Conservation (phyloP, 2,113 vertebrate species). For the Parotia lawesii region DNA sequence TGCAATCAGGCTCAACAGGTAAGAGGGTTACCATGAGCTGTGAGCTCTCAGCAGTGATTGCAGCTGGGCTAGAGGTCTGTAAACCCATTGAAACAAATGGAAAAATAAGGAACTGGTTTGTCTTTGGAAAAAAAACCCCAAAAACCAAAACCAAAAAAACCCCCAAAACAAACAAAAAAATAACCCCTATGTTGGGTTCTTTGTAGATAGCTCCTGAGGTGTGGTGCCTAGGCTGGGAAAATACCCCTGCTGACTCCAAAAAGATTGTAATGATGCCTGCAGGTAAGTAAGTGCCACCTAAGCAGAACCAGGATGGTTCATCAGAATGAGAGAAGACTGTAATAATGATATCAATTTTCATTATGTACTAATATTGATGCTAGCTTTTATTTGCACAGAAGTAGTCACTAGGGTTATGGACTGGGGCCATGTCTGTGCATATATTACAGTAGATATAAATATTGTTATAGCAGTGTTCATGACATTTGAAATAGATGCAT, state of each 20-base stretch:
- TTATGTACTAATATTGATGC: neutral
- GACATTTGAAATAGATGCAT: neutral
- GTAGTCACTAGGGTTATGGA: neutral
- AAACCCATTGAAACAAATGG: neutral
- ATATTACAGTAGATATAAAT: neutral
- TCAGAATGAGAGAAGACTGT: neutral
- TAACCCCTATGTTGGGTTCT: neutral
- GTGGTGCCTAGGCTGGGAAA: neutral
- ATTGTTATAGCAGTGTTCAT: neutral
- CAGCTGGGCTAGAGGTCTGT: fast-evolving
- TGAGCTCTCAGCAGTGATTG: neutral
- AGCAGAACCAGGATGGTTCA: neutral
- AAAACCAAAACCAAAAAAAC: too few relatives aligned
- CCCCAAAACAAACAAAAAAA: too few relatives aligned
- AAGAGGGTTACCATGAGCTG: neutral
- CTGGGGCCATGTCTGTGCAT: neutral
- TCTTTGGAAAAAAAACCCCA: neutral
- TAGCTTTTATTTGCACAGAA: neutral
- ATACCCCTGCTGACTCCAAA: neutral
- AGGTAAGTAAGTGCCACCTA: neutral
- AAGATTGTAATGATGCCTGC: neutral
- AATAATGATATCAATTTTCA: neutral
- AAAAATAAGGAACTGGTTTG: neutral
- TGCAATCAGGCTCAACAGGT: neutral
- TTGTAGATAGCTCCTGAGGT: neutral